Conservation (phyloP, 1,140 invertebrate genomes). For the Sarcophaga bullata region DNA sequence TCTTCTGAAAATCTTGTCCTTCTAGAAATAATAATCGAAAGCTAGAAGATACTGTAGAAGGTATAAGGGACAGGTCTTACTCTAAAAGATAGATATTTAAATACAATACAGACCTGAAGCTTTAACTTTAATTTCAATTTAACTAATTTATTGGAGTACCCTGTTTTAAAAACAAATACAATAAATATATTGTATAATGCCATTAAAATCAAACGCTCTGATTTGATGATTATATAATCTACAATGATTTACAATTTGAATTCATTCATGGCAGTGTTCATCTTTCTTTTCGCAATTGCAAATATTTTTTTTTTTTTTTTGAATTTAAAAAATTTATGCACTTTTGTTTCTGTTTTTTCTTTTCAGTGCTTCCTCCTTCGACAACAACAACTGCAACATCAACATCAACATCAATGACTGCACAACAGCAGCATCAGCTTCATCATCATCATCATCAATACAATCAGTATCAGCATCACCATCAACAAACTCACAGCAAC, state of each 20-base stretch:
- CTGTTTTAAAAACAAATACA: too few species aligned
- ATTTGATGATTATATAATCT: not conserved
- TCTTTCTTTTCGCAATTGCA: not conserved
- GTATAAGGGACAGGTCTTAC: too few species aligned
- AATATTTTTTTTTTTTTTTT: not conserved
- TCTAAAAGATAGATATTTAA: too few species aligned
- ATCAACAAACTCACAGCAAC: slow-evolving; percentile 18
- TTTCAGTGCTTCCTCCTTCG: slow-evolving; percentile 58
- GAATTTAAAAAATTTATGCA: not conserved
- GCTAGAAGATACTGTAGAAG: too few species aligned
- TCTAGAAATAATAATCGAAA: too few species aligned
- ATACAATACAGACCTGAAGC: too few species aligned
- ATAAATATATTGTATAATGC: too few species aligned
- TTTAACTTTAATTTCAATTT: too few species aligned
- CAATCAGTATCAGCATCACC: slow-evolving; percentile 43
- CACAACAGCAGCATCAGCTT: slow-evolving; percentile 54
- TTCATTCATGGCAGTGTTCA: not conserved
- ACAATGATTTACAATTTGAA: slow-evolving; percentile 3
- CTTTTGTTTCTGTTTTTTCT: slow-evolving; percentile 36
- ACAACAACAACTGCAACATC: slow-evolving; percentile 49
- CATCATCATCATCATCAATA: slow-evolving; percentile 31
- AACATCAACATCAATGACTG: slow-evolving; percentile 47
- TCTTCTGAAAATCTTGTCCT: too few species aligned
- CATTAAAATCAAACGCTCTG: not conserved
- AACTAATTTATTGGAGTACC: too few species aligned